Conservation (phyloP, 2,797 vertebrate genomes). For the Sebastes dallii region DNA sequence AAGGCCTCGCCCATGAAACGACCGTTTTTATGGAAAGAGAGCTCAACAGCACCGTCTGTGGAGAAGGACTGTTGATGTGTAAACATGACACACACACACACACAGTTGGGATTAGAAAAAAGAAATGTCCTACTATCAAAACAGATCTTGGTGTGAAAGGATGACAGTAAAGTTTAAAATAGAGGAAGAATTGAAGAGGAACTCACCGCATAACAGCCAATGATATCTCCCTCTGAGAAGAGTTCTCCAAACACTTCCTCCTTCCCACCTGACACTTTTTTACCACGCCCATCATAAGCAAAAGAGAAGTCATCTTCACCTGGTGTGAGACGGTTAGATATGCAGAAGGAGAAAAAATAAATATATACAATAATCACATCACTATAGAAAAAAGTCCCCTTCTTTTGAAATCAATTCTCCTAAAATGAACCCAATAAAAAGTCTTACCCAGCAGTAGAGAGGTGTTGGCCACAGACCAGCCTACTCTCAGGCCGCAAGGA, state of each 20-base stretch:
- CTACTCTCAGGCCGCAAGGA: slow-evolving; percentile 84
- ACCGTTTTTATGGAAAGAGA: slow-evolving; percentile 90
- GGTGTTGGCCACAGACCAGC: slow-evolving; percentile 86
- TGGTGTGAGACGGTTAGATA: slow-evolving; percentile 45
- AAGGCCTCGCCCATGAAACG: slow-evolving; percentile 85
- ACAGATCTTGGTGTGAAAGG: not conserved
- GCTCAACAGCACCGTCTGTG: slow-evolving; percentile 73
- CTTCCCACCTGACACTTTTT: slow-evolving; percentile 82
- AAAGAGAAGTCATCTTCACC: slow-evolving; percentile 90
- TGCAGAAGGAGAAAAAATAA: not conserved
- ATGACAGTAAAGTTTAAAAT: not conserved
- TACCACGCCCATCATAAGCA: slow-evolving; percentile 85
- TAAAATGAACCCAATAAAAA: not conserved
- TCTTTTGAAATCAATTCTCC: not conserved
- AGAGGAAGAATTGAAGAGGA: not conserved
- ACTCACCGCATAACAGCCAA: slow-evolving; percentile 92
- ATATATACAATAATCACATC: not conserved
- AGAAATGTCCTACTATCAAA: not conserved
- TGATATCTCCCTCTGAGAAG: slow-evolving; percentile 88
- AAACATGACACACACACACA: slow-evolving; percentile 5
- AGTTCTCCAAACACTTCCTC: slow-evolving; percentile 87
- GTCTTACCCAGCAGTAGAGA: slow-evolving; percentile 88
- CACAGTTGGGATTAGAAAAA: not conserved
- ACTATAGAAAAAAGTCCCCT: not conserved
- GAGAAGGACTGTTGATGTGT: slow-evolving; percentile 80